phyloP scores from a whole-genome alignment of 2,797 vertebrate species.

The Hozukius guyotensis region DNA sequence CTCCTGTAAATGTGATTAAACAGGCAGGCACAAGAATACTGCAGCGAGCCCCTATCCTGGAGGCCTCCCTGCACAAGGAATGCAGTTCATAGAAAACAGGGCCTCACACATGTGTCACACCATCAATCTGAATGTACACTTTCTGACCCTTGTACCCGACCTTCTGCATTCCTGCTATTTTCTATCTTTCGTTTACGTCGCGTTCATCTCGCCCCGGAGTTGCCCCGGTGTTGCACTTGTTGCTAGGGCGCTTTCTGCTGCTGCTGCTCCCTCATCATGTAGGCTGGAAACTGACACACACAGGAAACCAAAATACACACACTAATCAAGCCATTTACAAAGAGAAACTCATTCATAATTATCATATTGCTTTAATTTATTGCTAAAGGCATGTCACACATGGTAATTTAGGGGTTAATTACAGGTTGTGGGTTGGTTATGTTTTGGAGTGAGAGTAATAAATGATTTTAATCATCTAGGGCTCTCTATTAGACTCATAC shows the following conservation, averaged over 20 bases:
- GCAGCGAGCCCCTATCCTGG: slow-evolving; percentile 67
- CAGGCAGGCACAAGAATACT: slow-evolving; percentile 79
- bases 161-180: slow-evolving; percentile 15
- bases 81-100: slow-evolving; percentile 59
- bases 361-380: background rate
- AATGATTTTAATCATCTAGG: background rate
- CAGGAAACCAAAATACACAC: background rate
- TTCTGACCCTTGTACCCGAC: background rate
- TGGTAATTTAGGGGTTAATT: background rate
- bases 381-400: background rate
- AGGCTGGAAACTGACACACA: background rate
- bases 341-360: background rate
- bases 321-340: background rate
- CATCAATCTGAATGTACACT: slow-evolving; percentile 47
- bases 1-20: slow-evolving; percentile 79
- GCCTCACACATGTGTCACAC: slow-evolving; percentile 68
- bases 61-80: slow-evolving; percentile 76
- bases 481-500: background rate
- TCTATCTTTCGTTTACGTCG: slow-evolving; percentile 6
- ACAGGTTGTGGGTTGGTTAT: background rate
- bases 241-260: background rate
- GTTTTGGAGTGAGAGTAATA: slow-evolving; percentile 22
- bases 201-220: background rate
- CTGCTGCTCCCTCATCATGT: background rate
- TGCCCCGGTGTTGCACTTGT: slow-evolving; percentile 38